Percentiles rank a stretch among this genome's conserved stretches.
Conservation (phyloP, 2,797 vertebrate species). For the Brachyalestes nurse region DNA sequence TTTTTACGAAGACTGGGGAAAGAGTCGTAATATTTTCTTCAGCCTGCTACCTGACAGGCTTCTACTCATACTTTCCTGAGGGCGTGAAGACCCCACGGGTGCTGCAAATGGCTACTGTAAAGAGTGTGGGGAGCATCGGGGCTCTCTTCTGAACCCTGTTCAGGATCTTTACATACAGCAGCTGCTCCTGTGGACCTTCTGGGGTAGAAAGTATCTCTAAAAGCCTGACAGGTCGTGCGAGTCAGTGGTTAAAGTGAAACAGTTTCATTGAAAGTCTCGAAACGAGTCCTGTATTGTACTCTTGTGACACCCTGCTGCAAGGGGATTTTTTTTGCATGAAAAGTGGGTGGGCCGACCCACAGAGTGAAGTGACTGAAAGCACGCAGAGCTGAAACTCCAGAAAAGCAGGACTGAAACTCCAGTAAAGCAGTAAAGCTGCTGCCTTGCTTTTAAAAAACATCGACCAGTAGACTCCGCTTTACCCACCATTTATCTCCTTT, state of each 20-base stretch:
- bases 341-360: constrained; percentile 2
- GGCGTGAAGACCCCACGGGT: neutral
- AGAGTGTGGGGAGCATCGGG: neutral
- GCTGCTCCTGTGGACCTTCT: neutral
- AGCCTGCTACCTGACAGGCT: neutral
- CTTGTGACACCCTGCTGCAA: neutral
- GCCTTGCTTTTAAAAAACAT: neutral
- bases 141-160: neutral
- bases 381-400: neutral
- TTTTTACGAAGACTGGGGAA: neutral
- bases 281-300: neutral
- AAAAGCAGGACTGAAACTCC: neutral
- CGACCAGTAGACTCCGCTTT: neutral
- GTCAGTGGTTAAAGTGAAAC: neutral
- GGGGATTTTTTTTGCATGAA: constrained; percentile 1
- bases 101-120: neutral
- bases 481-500: neutral
- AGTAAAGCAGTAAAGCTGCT: neutral
- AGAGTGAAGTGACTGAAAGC: neutral
- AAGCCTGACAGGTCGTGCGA: neutral
- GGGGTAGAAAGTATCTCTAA: neutral
- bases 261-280: neutral
- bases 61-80: neutral
- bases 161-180: neutral
- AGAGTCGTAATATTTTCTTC: neutral